phyloP scores from a whole-genome alignment of 2,113 vertebrate species.

The Anguilla rostrata region DNA sequence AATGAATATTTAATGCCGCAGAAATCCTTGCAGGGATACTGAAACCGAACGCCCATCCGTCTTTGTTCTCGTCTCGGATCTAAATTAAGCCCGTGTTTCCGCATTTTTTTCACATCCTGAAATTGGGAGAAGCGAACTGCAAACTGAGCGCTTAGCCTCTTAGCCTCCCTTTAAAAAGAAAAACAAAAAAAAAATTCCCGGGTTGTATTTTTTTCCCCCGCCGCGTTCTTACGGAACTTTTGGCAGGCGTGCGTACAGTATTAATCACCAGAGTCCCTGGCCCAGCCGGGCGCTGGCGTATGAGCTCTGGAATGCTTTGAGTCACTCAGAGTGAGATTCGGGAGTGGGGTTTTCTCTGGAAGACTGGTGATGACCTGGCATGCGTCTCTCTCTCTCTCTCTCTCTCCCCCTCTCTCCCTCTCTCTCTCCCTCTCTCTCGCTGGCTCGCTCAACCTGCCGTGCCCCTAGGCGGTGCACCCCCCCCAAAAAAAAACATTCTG shows the following conservation, averaged over 20 bases:
- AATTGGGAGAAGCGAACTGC: not conserved
- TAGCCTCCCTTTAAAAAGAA: not conserved
- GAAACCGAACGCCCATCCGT: not conserved
- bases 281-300: not conserved
- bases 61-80: not conserved
- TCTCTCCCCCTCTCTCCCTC: too few species aligned
- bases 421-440: too few species aligned
- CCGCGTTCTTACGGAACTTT: not conserved
- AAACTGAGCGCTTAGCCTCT: not conserved
- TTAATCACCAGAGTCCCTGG: not conserved
- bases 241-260: not conserved
- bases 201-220: not conserved
- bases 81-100: constrained; percentile 3
- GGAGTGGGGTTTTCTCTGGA: constrained; percentile 16
- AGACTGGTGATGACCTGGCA: not conserved
- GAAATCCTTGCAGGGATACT: not conserved
- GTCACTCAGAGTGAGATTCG: constrained; percentile 7
- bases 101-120: not conserved
- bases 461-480: not conserved
- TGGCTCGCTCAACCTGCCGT: not conserved
- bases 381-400: not conserved
- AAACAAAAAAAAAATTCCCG: not conserved
- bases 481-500: constrained; percentile 21
- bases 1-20: not conserved
- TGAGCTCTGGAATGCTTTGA: constrained; percentile 20